phyloP scores from a whole-genome alignment of 35 echinoderm and acorn worm genomes.

The Apostichopus californicus region DNA sequence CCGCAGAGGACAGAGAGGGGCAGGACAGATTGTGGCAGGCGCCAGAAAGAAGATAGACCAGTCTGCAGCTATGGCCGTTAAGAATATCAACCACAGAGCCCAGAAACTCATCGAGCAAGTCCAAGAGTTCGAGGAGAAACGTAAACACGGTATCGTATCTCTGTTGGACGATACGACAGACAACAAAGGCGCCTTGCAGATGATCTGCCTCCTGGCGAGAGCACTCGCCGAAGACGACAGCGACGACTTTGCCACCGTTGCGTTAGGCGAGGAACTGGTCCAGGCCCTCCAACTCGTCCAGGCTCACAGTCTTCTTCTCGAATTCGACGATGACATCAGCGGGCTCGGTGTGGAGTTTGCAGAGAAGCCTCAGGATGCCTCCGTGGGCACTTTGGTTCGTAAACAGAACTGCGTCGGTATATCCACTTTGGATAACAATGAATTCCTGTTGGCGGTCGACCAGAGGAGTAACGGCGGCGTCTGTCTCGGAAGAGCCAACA shows the following conservation, averaged over 20 bases:
- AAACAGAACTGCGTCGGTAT: slow-evolving; percentile 55
- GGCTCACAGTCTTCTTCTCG: not conserved
- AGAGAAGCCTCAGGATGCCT: slow-evolving; percentile 31
- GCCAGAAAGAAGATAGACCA: not conserved
- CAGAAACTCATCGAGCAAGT: slow-evolving; percentile 6
- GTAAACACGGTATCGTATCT: slow-evolving; percentile 25
- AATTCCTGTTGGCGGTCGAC: slow-evolving; percentile 43
- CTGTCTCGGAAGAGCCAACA: slow-evolving; percentile 10
- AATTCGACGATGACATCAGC: slow-evolving; percentile 31
- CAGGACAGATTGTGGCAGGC: not conserved
- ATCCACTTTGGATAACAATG: slow-evolving; percentile 32
- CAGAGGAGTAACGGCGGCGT: slow-evolving; percentile 21
- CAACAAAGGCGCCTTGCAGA: slow-evolving; percentile 30
- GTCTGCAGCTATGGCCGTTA: slow-evolving; percentile 35
- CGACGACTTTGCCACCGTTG: slow-evolving; percentile 42
- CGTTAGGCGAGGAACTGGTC: slow-evolving; percentile 18
- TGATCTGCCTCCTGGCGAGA: slow-evolving; percentile 13
- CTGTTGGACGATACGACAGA: slow-evolving; percentile 43
- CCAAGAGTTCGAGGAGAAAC: slow-evolving; percentile 24
- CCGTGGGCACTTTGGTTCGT: slow-evolving; percentile 16
- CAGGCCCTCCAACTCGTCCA: not conserved
- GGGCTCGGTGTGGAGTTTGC: slow-evolving; percentile 46
- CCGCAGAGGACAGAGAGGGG: not conserved
- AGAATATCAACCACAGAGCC: slow-evolving; percentile 44
- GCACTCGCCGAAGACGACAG: slow-evolving; percentile 29